Evolutionary conservation across 2,888 invertebrate species (phyloP), one percentile per base, ranked within the genome.

Genomic region (Drosophila paranaensis): DNA sequence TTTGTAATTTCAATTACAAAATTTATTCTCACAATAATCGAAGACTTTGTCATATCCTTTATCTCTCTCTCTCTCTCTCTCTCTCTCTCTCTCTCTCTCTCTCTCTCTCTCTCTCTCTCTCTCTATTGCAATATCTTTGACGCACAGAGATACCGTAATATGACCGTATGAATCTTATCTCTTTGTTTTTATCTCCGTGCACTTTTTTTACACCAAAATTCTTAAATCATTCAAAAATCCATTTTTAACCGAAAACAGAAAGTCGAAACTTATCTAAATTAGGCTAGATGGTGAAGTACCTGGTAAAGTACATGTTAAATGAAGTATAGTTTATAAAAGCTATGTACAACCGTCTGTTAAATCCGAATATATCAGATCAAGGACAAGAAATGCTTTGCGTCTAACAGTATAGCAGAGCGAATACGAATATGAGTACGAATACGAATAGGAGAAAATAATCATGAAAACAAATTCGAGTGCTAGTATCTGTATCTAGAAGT

Each of bases 371-470:
- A 62, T 61, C 37, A n/a, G 50, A 40, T 45, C 42, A 14, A 37
- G 51, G 13, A 35, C 50, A 35, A 20, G 4, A 43, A 43, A 20
- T 20, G 33, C 35, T 35, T 50, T 35, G 50, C 50, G 33, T 50
- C 33, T 33, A 20, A 50, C 16, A 16, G n/a, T 37, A 25, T 37
- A 25, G 53, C 37, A 53, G 20, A 53, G 14, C 60, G 39, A 73
- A 42, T 55, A 55, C 50, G 39, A 16, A 63, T 55, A 50, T 48
- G 43, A 67, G 27, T 46, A 13, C 60, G 45, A 72, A 42, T 54
- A 50, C 53, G 39, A 25, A 68, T 56, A 48, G 43, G 43, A 70
- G 60, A 67, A 60, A 62, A 62, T 51, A 56, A 54, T 53, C 57
- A 54, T 20, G 27, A 50, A 65, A 43, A 51, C 25, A 33, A 63